Percentiles rank a stretch among this genome's conserved stretches.
Conservation (phyloP, 23 tunicate species). For the Halocynthia roretzi region DNA sequence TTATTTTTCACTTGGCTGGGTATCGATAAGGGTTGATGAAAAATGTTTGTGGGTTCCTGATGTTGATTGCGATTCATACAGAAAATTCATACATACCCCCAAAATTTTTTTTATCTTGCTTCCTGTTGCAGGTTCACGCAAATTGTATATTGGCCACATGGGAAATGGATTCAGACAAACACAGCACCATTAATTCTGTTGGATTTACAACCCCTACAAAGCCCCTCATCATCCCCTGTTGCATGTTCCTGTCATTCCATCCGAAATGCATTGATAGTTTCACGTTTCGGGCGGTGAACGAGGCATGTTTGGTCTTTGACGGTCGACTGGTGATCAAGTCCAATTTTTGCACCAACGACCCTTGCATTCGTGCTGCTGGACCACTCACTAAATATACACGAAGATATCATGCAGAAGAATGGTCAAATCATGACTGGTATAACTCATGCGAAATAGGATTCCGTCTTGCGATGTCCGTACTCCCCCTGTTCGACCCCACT, state of each 20-base stretch:
- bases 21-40: too few species aligned
- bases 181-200: slow-evolving; percentile 1
- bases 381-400: slow-evolving; percentile 89
- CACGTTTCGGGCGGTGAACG: slow-evolving; percentile 67
- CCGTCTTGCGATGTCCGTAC: slow-evolving; percentile 72
- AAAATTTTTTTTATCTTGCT: neutral
- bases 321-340: slow-evolving; percentile 81
- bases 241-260: slow-evolving; percentile 60
- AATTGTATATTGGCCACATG: slow-evolving; percentile 15
- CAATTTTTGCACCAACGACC: slow-evolving; percentile 77
- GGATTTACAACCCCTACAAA: slow-evolving; percentile 62
- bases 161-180: neutral
- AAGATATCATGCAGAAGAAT: slow-evolving; percentile 79
- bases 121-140: slow-evolving; percentile 9
- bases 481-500: slow-evolving; percentile 89
- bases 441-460: slow-evolving; percentile 95
- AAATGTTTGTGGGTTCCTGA: too few species aligned
- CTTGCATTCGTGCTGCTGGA: slow-evolving; percentile 80
- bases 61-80: too few species aligned
- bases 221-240: slow-evolving; percentile 50
- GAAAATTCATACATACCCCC: too few species aligned
- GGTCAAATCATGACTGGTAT: slow-evolving; percentile 27
- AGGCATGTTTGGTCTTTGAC: slow-evolving; percentile 92
- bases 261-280: slow-evolving; percentile 64
- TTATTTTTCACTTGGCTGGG: too few species aligned